Evolutionary conservation across 2,888 invertebrate genomes (phyloP), one percentile per base, ranked within the genome.

Genomic region (Coremacera marginata): DNA sequence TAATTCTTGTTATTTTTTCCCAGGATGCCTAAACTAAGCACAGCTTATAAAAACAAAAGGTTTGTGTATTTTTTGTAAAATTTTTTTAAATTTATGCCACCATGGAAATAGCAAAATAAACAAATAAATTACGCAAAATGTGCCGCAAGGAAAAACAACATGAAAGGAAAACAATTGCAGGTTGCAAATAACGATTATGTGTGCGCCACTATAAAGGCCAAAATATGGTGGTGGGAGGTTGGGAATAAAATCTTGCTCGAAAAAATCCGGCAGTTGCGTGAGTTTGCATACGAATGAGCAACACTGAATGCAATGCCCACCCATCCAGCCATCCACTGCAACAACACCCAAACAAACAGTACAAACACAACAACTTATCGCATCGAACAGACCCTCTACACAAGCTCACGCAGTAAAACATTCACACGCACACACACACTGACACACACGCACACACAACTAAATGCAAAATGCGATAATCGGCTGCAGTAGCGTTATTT

Each of bases 281-380:
- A 72, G 75, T 76, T 77, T 71, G 81, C 79, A 81, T 80, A 73
- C 77, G 79, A 81, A 81, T 81, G 79, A 81, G 80, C 52, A 55
- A 37, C 37, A 65, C 14, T 51, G 63, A 55, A 57, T 57, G 44
- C 44, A 25, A 11, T 8, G 51, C 16, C 51, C 22, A 3, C 37
- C 19, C 44, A 37, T 16, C 49, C 44, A n/a, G 0, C 22, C 22
- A 37, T 7, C 44, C 67, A 44, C 25, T 27, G 22, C 22, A 25
- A 31, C 44, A 68, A 19, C 27, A 22, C 25, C 63, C 44, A 25
- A 16, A 68, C 49, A 51, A 19, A 44, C 55, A 19, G 70, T 34
- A 51, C 31, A 73, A 65, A 73, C 73, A 73, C 14, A n/a, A 62
- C 25, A n/a, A 62, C 25, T 52, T 73, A 65, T 73, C 73, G 55